Base-by-base conservation (phyloP, 2,797 vertebrate species). In the Discoglossus pictus region DNA sequence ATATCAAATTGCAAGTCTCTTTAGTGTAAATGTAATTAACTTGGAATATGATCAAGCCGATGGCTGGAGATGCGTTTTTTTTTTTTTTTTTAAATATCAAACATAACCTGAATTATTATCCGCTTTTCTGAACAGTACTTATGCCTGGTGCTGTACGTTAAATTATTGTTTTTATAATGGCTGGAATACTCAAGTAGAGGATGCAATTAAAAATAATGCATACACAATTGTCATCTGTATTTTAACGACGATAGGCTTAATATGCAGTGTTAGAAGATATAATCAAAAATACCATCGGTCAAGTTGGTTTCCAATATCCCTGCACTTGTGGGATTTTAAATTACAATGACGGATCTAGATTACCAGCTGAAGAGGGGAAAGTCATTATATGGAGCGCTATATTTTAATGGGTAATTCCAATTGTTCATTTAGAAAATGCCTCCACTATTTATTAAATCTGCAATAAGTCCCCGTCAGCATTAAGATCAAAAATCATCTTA, bases 11-110 rank as follows among this genome's bases (percentile, higher is more conserved):
- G 75, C 80, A 82, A 88, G 86, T 88, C 88, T 91, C 86, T 88
- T 89, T 84, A 87, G 89, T 88, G 86, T 85, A 91, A 89, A 90
- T 87, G 88, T 87, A 91, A 90, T 91, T 91, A 89, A 90, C 88
- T 89, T 88, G 86, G 86, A 88, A 89, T 90, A 89, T 87, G 88
- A 82, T 88, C 83, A 86, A 87, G 89, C 86, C 86, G 87, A 88
- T 89, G 84, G 88, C 84, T 86, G 84, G 82, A 86, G 88, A 88
- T 86, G 87, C 85, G 82, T 87, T 89, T 88, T 88, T 56, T 50
- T 53, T 56, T 42, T 64, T 51, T 59, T 59, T 42, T 88, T 88
- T 88, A 87, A 84, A n/a, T n/a, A n/a, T n/a, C 83, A 88, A 84
- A 86, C 85, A 80, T 81, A 79, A 79, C 50, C 78, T 80, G 80